These are phyloP conservation scores for Rhynchophorus ferrugineus DNA, from an alignment of 1,140 invertebrate genomes.

Conservation along the genomic window DNA sequence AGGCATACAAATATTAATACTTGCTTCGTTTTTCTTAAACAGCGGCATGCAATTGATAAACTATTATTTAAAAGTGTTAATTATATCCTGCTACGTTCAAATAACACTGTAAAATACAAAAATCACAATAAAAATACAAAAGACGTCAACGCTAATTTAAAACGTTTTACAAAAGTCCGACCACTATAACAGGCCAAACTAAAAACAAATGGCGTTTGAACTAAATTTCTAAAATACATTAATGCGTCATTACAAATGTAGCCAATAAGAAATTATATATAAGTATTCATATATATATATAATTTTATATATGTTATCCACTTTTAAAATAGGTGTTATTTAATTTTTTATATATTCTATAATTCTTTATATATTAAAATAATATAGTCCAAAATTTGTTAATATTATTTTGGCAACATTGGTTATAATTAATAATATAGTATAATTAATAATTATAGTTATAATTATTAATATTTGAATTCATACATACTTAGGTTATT, in stretches of 20 bases:
- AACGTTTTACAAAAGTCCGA: background rate
- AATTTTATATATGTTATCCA: background rate
- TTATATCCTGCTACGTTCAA: background rate
- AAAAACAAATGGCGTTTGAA: background rate
- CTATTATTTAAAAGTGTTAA: background rate
- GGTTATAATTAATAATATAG: no score
- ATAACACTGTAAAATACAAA: background rate
- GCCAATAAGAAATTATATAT: background rate
- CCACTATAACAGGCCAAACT: background rate
- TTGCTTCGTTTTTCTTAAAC: slow-evolving; percentile 1
- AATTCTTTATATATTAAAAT: no score
- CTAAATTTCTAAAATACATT: background rate
- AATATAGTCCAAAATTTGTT: no score
- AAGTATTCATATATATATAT: background rate
- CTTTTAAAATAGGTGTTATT: no score
- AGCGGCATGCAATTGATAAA: slow-evolving; percentile 18
- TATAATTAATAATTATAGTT: no score
- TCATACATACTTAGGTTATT: no score
- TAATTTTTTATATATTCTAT: no score
- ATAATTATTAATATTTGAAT: no score
- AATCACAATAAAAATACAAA: background rate
- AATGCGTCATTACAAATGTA: background rate
- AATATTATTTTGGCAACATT: no score
- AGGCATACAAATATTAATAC: slow-evolving; percentile 18
- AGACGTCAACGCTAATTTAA: background rate